Conservation (phyloP, 2,113 vertebrate species). For the Lepus timidus region DNA sequence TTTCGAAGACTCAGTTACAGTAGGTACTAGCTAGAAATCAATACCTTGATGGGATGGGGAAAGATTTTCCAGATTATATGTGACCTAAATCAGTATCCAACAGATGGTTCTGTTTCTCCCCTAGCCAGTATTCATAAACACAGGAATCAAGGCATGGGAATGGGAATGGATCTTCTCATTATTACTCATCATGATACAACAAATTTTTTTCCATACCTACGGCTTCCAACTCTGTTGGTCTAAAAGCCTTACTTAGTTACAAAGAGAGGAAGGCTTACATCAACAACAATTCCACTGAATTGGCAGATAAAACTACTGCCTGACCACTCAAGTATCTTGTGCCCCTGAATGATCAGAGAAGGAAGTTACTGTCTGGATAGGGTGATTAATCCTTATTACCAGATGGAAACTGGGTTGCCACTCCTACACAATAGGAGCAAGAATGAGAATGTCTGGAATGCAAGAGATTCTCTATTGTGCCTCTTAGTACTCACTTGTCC, state of each 20-base stretch:
- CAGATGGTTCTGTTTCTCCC: neutral
- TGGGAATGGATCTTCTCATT: neutral
- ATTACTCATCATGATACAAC: neutral
- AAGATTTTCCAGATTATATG: neutral
- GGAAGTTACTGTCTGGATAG: neutral
- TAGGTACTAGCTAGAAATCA: neutral
- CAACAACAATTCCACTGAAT: neutral
- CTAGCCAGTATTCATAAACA: conserved; percentile 7
- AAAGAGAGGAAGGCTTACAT: neutral
- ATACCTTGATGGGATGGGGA: neutral
- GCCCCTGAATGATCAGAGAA: neutral
- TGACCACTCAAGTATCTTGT: neutral
- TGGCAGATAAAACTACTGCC: neutral
- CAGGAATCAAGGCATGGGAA: neutral
- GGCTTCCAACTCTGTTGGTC: neutral
- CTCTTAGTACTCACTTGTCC: neutral
- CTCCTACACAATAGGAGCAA: neutral
- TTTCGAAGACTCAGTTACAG: neutral
- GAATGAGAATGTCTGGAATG: neutral
- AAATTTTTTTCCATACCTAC: neutral
- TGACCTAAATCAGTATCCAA: neutral
- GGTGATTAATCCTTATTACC: neutral
- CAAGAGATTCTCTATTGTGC: neutral
- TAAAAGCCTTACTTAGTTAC: neutral
- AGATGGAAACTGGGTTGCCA: neutral